A percentile compares a stretch with the other conserved stretches of the same genome.
phyloP scores from a whole-genome alignment of 1,140 invertebrate species.

The Zaprionus kolodkinae region DNA sequence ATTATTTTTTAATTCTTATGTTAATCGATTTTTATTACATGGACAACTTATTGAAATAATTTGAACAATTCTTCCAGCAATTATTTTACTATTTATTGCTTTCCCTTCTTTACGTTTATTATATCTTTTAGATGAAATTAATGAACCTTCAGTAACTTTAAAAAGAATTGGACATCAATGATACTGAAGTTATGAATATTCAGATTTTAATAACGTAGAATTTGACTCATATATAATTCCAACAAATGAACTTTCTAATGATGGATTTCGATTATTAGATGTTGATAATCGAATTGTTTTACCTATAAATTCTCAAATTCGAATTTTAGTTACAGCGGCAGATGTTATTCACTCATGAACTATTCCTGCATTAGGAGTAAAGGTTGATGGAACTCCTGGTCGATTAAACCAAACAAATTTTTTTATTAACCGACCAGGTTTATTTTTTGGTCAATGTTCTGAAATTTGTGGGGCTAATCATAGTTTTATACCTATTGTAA shows the following conservation, averaged over 20 bases:
- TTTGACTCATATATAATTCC: no score
- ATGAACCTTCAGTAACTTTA: conserved; percentile 68
- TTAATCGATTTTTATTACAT: conserved; percentile 85
- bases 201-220: no score
- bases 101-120: conserved; percentile 86
- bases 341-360: conserved; percentile 90
- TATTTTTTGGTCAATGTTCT: conserved; percentile 88
- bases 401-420: conserved; percentile 88
- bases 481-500: no score
- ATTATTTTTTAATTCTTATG: conserved; percentile 85
- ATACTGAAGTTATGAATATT: no score
- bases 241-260: no score
- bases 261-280: conserved; percentile 70
- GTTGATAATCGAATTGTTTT: conserved; percentile 87
- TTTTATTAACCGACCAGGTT: conserved; percentile 85
- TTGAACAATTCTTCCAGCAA: no score
- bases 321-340: conserved; percentile 85
- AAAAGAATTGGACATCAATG: no score
- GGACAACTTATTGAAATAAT: no score
- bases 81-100: conserved; percentile 88
- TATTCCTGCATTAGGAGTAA: conserved; percentile 87
- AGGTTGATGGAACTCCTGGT: conserved; percentile 88
- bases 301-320: conserved; percentile 86
- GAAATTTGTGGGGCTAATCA: no score
- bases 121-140: conserved; percentile 87